Conservation (phyloP, 2,113 vertebrate species). For the Circaetus gallicus region DNA sequence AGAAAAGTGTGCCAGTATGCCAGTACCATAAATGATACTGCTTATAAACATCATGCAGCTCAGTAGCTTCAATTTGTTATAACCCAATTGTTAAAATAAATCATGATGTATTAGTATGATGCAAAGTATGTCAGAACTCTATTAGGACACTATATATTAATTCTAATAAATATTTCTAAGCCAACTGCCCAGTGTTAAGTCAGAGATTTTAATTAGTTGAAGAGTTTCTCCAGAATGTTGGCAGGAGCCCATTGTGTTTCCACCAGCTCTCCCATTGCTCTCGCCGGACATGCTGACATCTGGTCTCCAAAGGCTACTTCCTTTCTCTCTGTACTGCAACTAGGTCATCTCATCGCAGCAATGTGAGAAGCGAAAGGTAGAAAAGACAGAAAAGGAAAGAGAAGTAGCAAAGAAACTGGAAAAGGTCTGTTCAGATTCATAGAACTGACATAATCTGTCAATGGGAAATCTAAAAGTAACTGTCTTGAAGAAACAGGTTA, state of each 20-base stretch:
- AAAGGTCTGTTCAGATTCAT: background rate
- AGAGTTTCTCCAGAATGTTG: background rate
- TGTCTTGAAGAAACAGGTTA: background rate
- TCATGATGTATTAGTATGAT: background rate
- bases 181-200: background rate
- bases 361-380: background rate
- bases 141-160: background rate
- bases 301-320: constrained; percentile 11
- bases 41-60: background rate
- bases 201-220: background rate
- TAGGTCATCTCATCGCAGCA: background rate
- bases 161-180: background rate
- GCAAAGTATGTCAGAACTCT: background rate
- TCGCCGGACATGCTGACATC: background rate
- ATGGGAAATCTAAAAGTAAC: background rate
- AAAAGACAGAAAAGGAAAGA: background rate
- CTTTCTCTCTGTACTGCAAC: background rate
- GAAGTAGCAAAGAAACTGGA: background rate
- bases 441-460: background rate
- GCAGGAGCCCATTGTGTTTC: background rate
- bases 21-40: background rate
- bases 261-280: background rate
- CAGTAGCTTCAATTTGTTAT: background rate
- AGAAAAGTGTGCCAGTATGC: background rate
- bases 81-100: background rate